Evolutionary conservation across 2,113 vertebrate species (phyloP), one percentile per base, ranked within the genome.

Genomic region (Chauna torquata): DNA sequence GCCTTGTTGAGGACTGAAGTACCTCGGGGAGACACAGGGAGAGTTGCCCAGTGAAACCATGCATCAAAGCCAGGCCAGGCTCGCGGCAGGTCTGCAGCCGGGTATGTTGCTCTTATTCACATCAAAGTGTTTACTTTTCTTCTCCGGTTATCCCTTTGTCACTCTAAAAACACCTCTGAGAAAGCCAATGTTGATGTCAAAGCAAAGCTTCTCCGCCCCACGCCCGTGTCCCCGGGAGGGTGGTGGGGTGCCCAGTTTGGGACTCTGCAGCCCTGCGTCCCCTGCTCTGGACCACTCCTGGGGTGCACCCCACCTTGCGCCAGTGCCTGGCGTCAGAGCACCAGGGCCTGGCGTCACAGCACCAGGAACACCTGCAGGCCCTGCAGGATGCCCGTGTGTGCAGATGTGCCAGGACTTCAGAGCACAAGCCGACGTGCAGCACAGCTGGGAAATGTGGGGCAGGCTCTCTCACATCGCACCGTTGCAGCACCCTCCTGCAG

Each of bases 381-480:
- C 32, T 1, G 1, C 77, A 40, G 91, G 78, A 4, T 13, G 27
- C 16, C 54, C 36, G 59, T 44, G 59, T 2, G 5, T 1, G 0
- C 4, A 54, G 66, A 69, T 0, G 3, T 84, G 77, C 13, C 50
- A 42, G 74, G 69, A 45, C 13, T 83, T 36, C 64, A 70, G 87
- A 88, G 84, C 42, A 62, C 8, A 49, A 19, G 5, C 13, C 5
- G 1, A 23, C 0, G 7, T 0, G 9, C 40, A 34, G 55, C 47
- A n/a, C 40, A 34, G 12, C 32, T 28, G 18, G 66, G 42, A 58
- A n/a, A 2, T 0, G 1, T 0, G 0, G 16, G 28, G 1, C 18
- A 11, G 34, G 30, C 2, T 7, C 8, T 45, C 17, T 15, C 55
- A n/a, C n/a, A n/a, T n/a, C n/a, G n/a, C n/a, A n/a, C n/a, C n/a